Evolutionary conservation across 1,140 invertebrate species (phyloP).

Genomic region (Rhopalosiphum maidis): DNA sequence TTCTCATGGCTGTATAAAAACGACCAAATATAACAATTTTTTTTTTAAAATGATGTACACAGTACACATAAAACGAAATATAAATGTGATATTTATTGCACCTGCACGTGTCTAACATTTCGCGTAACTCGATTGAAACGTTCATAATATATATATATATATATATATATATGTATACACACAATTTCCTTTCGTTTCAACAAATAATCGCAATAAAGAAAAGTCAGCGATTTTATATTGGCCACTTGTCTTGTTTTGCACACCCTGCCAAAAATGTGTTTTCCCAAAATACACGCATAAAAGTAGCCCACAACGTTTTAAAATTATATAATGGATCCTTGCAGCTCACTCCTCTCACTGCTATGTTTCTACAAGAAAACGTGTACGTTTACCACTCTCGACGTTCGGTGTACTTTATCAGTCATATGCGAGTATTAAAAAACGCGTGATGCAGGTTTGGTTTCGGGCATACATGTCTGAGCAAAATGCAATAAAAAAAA

Average conservation of each 20-base stretch:
- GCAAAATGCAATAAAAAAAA: not conserved
- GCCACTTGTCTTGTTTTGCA: not conserved
- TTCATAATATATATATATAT: not conserved
- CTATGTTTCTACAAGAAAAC: not conserved
- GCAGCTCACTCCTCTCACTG: not conserved
- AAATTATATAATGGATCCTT: not conserved
- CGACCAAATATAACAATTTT: not conserved
- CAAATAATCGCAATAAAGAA: not conserved
- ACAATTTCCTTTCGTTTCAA: not conserved
- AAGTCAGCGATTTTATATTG: not conserved
- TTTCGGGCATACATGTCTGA: not conserved
- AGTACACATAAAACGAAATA: not conserved
- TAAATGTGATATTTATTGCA: not conserved
- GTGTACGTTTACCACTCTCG: not conserved
- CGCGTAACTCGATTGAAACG: not conserved
- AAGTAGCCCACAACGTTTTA: not conserved
- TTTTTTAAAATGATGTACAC: not conserved
- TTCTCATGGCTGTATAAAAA: not conserved
- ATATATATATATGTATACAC: not conserved
- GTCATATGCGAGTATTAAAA: not conserved
- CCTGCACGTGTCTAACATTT: not conserved
- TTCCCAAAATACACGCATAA: not conserved
- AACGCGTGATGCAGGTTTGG: not conserved
- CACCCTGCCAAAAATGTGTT: not conserved
- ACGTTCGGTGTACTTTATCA: not conserved